phyloP scores from a whole-genome alignment of 2,888 invertebrate species.

The Ophion obscuratus region DNA sequence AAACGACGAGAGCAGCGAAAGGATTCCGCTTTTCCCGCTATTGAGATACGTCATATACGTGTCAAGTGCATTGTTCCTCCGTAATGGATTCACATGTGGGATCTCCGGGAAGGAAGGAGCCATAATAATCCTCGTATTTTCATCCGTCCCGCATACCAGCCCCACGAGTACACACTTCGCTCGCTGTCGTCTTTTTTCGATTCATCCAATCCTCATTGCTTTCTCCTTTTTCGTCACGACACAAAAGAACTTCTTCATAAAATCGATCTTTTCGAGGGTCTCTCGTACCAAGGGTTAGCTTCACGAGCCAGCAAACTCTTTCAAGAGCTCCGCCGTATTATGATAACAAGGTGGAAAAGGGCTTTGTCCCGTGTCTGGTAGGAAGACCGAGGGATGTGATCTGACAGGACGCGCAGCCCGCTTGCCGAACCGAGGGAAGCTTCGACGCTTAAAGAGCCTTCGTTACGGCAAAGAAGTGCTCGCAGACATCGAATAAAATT shows the following conservation, averaged over 20 bases:
- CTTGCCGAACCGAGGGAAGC: constrained; percentile 37
- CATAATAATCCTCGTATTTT: neutral
- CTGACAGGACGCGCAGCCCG: constrained; percentile 34
- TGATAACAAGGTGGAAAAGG: constrained; percentile 34
- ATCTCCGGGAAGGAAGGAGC: neutral
- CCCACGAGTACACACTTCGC: neutral
- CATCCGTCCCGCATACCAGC: neutral
- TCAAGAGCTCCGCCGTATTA: constrained; percentile 30
- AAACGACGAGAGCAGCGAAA: neutral
- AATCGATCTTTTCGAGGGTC: constrained; percentile 32
- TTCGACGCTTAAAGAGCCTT: constrained; percentile 70
- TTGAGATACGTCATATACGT: neutral
- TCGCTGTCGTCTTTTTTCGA: neutral
- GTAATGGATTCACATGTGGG: constrained; percentile 13
- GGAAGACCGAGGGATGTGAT: constrained; percentile 18
- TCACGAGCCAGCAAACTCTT: constrained; percentile 39
- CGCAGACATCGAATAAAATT: constrained; percentile 41
- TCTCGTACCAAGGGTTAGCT: constrained; percentile 22
- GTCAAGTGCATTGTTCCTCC: constrained; percentile 6
- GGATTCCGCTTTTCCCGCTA: neutral
- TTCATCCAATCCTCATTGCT: neutral
- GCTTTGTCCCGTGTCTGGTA: constrained; percentile 24
- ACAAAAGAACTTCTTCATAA: constrained; percentile 14
- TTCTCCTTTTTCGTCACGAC: neutral
- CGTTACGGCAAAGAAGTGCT: constrained; percentile 66